Evolutionary conservation across 1,140 invertebrate genomes (phyloP).

Genomic region (Plectus sambesii): DNA sequence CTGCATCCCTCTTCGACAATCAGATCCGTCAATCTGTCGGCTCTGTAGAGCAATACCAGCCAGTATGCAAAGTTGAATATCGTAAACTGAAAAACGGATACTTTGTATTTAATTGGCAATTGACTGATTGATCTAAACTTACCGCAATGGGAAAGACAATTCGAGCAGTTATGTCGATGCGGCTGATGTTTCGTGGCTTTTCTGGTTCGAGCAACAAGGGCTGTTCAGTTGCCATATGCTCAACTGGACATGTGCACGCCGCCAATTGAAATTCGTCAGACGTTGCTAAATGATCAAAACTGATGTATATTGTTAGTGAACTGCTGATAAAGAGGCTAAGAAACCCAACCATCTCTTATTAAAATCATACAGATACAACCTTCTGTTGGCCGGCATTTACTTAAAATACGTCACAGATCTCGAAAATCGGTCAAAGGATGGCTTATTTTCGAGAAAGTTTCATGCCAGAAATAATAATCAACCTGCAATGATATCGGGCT

Average conservation of each 20-base stretch:
- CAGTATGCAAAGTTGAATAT: conserved; percentile 25
- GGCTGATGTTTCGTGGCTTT: conserved; percentile 19
- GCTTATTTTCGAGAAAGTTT: too few relatives aligned
- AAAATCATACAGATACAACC: too few relatives aligned
- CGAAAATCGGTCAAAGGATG: too few relatives aligned
- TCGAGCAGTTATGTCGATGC: conserved; percentile 25
- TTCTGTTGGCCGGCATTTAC: too few relatives aligned
- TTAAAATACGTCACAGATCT: too few relatives aligned
- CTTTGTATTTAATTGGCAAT: conserved; percentile 1
- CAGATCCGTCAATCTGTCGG: too few relatives aligned
- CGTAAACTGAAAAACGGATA: conserved; percentile 22
- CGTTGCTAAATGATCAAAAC: conserved; percentile 6
- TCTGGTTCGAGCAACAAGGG: conserved; percentile 16
- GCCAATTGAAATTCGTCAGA: conserved; percentile 23
- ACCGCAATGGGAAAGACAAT: conserved; percentile 21
- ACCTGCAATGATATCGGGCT: conserved; percentile 23
- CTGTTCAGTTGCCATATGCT: conserved; percentile 12
- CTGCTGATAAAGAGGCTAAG: too few relatives aligned
- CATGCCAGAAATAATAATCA: too few relatives aligned
- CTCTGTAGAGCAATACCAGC: conserved; percentile 21
- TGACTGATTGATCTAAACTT: neutral
- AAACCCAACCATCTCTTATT: too few relatives aligned
- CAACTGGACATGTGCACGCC: conserved; percentile 20
- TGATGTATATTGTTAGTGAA: too few relatives aligned
- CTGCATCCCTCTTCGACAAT: too few relatives aligned